Evolutionary conservation across 2,797 vertebrate genomes (phyloP), one percentile per base, ranked within the genome.

Genomic region (Gallinago stenura): DNA sequence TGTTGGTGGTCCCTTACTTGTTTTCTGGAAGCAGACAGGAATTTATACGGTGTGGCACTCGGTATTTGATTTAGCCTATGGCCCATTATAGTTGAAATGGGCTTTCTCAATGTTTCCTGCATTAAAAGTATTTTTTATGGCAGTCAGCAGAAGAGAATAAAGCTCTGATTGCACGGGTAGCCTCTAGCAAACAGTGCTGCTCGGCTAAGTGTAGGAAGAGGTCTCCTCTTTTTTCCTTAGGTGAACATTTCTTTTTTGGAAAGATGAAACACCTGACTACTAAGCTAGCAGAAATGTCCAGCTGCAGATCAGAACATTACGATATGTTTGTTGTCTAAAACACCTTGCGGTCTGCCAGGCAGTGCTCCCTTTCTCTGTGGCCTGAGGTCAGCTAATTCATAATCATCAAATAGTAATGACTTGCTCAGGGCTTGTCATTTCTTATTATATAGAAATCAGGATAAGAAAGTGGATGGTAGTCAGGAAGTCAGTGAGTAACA

Each of bases 241-340:
- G 61, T 57, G 50, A 93, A 91, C 57, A 46, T 83, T 93, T 94
- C 16, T 70, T 83, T 90, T 89, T 83, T 91, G 66, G 87, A 82
- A 92, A 88, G 72, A 78, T 64, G 28, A 76, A 90, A 69, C 87
- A 87, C 56, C 79, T 92, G 90, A 86, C 58, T 92, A 61, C 79
- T 82, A 95, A 90, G 80, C 56, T 62, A 80, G 89, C 92, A 94
- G 83, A 84, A 94, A 92, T 43, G 45, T 77, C 91, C 85, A 88
- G 73, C 82, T 86, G 62, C 61, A 69, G 56, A 61, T 76, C 43
- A 73, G 93, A 88, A 82, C 73, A 72, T 41, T 57, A 35, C 0
- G 2, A 33, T 79, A 60, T 10, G 30, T 90, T 77, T 86, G 69
- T 88, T 53, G 43, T 69, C 56, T 83, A 78, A 83, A 84, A 79